Evolutionary conservation across 2,888 invertebrate genomes (phyloP), one percentile per base, ranked within the genome.

Genomic region (Pimpla rufipes): DNA sequence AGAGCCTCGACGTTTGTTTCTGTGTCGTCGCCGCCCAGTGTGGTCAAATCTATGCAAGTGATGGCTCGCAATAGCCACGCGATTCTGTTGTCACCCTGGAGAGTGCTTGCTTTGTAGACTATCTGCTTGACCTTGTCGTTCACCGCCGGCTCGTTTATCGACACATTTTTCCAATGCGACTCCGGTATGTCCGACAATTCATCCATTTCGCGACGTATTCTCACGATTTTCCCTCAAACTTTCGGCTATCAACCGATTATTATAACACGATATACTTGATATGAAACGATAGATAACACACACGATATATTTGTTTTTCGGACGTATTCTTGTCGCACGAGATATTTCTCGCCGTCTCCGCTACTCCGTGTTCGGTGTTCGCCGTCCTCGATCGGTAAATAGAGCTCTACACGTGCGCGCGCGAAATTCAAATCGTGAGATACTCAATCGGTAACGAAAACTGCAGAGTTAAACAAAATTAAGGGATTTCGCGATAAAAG

Each of bases 1-100:
- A 99, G 94, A 71, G 97, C 95, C 23, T 95, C 93, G 0, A 99
- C 97, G 94, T 97, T 98, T 13, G 96, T 95, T 8, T 93, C 91
- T 0, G 97, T 97, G 90, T 97, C 97, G 93, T 97, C 96, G 50
- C 98, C 98, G 67, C 97, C 95, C 70, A 99, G 94, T 1, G 98
- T 98, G 0, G 99, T 99, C 86, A 99, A 94, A 93, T 99, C 99
- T 85, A 99, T 98, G 78, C 97, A 95, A 42, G 96, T 96, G 7
- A 99, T 94, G 0, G 98, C 97, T 91, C 96, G 96, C 29, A 98
- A 90, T 13, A 99, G 94, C 97, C 97, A 98, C 11, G 95, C 95
- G 52, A 95, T 95, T 93, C 96, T 95, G 91, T 96, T 95, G 40
- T 94, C 91, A 74, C 93, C 87, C 21, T 86, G 79, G 18, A 93